Evolutionary conservation across 2,113 vertebrate species (phyloP).

Genomic region (Neodon shergylaensis): DNA sequence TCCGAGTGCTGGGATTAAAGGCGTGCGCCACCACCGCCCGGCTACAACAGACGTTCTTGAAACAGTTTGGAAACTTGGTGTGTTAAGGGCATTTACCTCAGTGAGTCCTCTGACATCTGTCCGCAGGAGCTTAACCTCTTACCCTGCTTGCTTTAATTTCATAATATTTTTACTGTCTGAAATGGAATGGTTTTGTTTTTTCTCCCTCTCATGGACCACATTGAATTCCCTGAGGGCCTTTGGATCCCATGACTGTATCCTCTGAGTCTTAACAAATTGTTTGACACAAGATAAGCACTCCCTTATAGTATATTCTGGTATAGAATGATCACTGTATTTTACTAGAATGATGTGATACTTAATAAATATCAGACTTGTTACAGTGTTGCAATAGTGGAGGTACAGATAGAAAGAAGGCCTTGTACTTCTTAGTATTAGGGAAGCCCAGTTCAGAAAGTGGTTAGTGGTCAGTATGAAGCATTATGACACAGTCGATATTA

Average conservation of each 20-base stretch:
- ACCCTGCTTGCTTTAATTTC: neutral
- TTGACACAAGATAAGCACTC: neutral
- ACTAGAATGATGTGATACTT: neutral
- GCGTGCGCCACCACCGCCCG: too few species aligned
- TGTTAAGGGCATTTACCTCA: neutral
- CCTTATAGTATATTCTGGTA: too few species aligned
- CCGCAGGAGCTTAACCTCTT: neutral
- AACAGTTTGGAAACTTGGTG: neutral
- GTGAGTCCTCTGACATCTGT: neutral
- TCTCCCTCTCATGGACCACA: neutral
- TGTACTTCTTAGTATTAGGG: neutral
- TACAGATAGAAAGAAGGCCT: neutral
- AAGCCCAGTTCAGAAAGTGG: neutral
- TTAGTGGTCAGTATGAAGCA: neutral
- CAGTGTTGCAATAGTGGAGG: neutral
- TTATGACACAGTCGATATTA: neutral
- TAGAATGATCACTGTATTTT: neutral
- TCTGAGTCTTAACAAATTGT: neutral
- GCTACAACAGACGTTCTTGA: neutral
- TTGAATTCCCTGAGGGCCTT: neutral
- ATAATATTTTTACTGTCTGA: neutral
- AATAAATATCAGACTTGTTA: neutral
- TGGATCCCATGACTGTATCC: constrained; percentile 1
- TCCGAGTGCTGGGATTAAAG: too few species aligned
- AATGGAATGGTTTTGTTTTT: neutral